phyloP scores from a whole-genome alignment of 2,888 invertebrate genomes.

The Venusia cambrica region DNA sequence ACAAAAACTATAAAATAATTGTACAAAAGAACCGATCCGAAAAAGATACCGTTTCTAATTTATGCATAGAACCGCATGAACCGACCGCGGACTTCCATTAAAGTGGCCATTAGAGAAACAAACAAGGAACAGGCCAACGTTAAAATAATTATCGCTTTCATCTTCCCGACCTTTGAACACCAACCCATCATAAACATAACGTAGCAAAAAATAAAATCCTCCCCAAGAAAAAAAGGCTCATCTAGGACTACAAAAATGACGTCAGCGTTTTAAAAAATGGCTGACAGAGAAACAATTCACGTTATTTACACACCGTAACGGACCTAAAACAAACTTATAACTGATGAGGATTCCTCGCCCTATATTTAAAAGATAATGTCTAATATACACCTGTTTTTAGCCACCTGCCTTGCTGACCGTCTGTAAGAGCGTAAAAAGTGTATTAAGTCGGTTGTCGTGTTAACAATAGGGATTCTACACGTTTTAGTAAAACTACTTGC shows the following conservation, averaged over 20 bases:
- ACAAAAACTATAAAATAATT: constrained; percentile 19
- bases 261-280: constrained; percentile 60
- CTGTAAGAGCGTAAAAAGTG: constrained; percentile 48
- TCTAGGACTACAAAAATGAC: constrained; percentile 62
- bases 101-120: constrained; percentile 79
- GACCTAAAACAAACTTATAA: constrained; percentile 72
- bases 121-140: constrained; percentile 72
- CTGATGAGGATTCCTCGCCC: constrained; percentile 55
- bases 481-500: constrained; percentile 18
- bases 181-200: constrained; percentile 37
- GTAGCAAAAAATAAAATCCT: constrained; percentile 51
- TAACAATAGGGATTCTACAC: constrained; percentile 43
- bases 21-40: constrained; percentile 37
- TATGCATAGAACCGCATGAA: constrained; percentile 62
- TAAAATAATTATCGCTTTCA: constrained; percentile 80
- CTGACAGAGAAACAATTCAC: constrained; percentile 46
- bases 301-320: constrained; percentile 68
- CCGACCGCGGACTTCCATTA: constrained; percentile 63
- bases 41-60: constrained; percentile 58
- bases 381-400: constrained; percentile 61
- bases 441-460: constrained; percentile 44
- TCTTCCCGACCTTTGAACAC: constrained; percentile 41
- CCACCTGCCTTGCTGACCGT: constrained; percentile 67
- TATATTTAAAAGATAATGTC: constrained; percentile 44
- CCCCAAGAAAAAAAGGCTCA: constrained; percentile 56